Conservation (phyloP, 2,888 invertebrate species). For the Schizaphis graminum region DNA sequence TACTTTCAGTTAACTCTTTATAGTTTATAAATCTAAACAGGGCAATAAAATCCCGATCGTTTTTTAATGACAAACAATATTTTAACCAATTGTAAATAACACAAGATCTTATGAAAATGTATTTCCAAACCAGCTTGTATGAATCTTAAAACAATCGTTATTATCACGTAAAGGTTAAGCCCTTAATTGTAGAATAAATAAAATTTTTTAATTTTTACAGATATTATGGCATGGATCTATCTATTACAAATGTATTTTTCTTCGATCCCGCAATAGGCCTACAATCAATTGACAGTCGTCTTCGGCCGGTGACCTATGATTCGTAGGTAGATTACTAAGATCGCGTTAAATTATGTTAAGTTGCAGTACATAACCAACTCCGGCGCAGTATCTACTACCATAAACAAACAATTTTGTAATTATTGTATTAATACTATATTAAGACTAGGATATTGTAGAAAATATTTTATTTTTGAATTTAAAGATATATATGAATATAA, state of each 20-base stretch:
- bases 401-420: not conserved
- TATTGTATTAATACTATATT: not conserved
- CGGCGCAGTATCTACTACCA: not conserved
- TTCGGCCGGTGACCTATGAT: not conserved
- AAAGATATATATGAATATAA: not conserved
- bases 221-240: not conserved
- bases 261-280: accelerated
- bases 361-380: not conserved
- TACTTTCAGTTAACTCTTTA: not conserved
- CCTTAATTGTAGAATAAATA: not conserved
- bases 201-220: not conserved
- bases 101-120: not conserved
- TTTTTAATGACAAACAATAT: not conserved
- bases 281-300: not conserved
- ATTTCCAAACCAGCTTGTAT: not conserved
- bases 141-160: not conserved
- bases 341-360: not conserved
- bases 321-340: not conserved
- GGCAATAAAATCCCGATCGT: not conserved
- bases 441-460: not conserved
- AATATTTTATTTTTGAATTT: not conserved
- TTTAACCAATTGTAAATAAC: not conserved
- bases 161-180: not conserved
- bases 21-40: not conserved
- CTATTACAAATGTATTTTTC: not conserved